Evolutionary conservation across 2,888 invertebrate species (phyloP), one percentile per base, ranked within the genome.

Genomic region (Stenchaetothrips biformis): DNA sequence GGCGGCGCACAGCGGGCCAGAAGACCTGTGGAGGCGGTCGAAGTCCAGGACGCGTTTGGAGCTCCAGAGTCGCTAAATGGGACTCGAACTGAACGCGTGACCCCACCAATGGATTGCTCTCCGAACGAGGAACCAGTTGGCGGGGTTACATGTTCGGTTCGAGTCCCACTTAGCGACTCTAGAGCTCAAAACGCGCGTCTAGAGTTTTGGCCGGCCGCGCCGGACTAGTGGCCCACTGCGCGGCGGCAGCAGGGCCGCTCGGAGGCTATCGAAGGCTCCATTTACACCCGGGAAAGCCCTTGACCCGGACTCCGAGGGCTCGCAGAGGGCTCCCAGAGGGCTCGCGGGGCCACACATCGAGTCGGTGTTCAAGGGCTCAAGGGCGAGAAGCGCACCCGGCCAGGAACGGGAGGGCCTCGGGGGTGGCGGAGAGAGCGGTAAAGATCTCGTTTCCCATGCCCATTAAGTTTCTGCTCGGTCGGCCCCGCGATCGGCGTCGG

Each of bases 381-480:
- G 53, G 53, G 67, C 67, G 9, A 67, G 13, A n/a, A n/a, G n/a
- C n/a, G 37, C 37, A 37, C 53, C 9, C 53, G 16, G 53, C 53
- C 16, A 13, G n/a, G n/a, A n/a, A 53, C 53, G 16, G 16, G 53
- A 53, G 13, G 9, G 3, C 53, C 53, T 53, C 37, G 4, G 37
- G 37, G 37, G 37, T 37, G 37, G 59, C 13, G 18, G 59, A 59
- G 67, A 74, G 67, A 8, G 67, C 67, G 67, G 67, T 74, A 74
- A 74, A 74, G 67, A 74, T 74, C 67, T 74, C 67, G 67, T 74
- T 74, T 25, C 67, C 67, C 67, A 25, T 21, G 67, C 21, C 67
- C 67, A 74, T 74, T 74, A 74, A 74, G 67, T 74, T 74, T 74
- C 67, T 74, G 67, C 67, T 74, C 11, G 67, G 67, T 74, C 67